A percentile compares a stretch with the other conserved stretches of the same genome.
phyloP scores from a whole-genome alignment of 2,888 invertebrate genomes.

The Dendrolimus houi region DNA sequence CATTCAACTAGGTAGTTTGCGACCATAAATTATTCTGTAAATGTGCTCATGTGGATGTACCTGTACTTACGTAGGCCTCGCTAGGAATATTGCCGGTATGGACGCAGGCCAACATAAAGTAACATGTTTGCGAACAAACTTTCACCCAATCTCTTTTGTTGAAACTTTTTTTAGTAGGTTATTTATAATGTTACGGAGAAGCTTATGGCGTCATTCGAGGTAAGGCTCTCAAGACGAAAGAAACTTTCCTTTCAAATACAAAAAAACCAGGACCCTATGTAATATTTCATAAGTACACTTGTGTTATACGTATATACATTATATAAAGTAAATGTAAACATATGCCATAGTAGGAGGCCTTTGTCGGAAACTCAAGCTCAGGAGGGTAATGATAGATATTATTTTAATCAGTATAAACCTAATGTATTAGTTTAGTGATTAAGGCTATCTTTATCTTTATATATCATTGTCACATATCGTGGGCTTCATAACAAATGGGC shows the following conservation, averaged over 20 bases:
- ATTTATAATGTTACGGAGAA: not conserved
- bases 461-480: no score
- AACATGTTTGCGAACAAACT: not conserved
- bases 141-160: not conserved
- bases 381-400: no score
- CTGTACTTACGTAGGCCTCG: conserved; percentile 5
- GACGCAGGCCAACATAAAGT: not conserved
- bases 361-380: no score
- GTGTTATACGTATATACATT: no score
- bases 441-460: no score
- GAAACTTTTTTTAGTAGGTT: not conserved
- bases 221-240: not conserved
- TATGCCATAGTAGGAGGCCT: no score
- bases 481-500: no score
- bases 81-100: not conserved
- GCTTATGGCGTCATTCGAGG: not conserved
- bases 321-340: no score
- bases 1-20: conserved; percentile 11
- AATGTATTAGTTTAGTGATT: no score
- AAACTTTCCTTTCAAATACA: not conserved
- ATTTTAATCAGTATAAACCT: no score
- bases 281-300: not conserved
- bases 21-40: conserved; percentile 17
- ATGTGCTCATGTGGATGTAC: conserved; percentile 9
- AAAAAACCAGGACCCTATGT: not conserved